Conservation (phyloP, 2,888 invertebrate genomes). For the Noctua pronuba region DNA sequence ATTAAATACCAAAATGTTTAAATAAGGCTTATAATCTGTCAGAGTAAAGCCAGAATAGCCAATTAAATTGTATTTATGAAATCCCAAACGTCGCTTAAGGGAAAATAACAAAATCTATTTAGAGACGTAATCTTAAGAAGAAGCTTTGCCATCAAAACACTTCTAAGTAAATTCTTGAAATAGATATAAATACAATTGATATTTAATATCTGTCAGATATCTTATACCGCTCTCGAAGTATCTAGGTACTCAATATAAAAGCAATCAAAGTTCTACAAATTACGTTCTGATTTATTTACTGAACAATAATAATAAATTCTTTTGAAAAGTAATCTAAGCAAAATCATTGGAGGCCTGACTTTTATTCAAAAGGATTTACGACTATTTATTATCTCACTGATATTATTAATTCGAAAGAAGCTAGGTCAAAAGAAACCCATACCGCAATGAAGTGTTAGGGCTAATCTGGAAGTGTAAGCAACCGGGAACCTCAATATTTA, state of each 20-base stretch:
- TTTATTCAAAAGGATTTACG: not conserved
- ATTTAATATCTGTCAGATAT: slow-evolving; percentile 35
- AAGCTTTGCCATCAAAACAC: slow-evolving; percentile 21
- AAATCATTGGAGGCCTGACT: not conserved
- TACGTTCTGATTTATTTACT: slow-evolving; percentile 16
- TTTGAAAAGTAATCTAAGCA: not conserved
- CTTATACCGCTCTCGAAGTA: slow-evolving; percentile 10
- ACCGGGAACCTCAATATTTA: not conserved
- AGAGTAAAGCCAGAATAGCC: not conserved
- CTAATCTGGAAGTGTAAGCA: not conserved
- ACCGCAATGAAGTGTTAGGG: not conserved
- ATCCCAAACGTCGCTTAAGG: not conserved
- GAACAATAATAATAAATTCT: slow-evolving; percentile 21
- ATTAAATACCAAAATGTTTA: slow-evolving; percentile 3
- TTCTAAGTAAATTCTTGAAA: slow-evolving; percentile 10
- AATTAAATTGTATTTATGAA: slow-evolving; percentile 23
- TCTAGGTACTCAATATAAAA: slow-evolving; percentile 18
- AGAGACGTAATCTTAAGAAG: slow-evolving; percentile 9
- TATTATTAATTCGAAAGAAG: not conserved
- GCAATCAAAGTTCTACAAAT: slow-evolving; percentile 33
- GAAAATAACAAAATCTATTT: slow-evolving; percentile 25
- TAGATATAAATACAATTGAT: slow-evolving; percentile 16
- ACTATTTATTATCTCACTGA: not conserved
- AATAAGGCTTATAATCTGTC: slow-evolving; percentile 5
- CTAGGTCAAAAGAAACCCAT: not conserved